Conservation (phyloP, 2,888 invertebrate species). For the Tetrapedia diversipes region DNA sequence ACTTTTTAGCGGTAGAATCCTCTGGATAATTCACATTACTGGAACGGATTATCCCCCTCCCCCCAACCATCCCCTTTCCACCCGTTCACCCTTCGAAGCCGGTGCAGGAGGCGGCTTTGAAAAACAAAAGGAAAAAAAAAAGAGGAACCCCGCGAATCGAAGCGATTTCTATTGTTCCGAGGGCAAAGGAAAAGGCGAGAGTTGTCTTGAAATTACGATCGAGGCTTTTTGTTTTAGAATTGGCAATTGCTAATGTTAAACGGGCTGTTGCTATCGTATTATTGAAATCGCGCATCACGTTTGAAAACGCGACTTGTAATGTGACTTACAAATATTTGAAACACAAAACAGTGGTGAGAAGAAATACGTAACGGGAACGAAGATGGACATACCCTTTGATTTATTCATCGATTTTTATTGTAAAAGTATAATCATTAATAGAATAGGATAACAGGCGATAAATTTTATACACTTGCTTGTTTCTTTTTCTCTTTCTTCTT, state of each 20-base stretch:
- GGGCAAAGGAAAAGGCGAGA: background rate
- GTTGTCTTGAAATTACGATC: background rate
- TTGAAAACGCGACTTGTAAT: too few relatives aligned
- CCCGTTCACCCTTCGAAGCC: background rate
- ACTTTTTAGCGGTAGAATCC: slow-evolving; percentile 45
- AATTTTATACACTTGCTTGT: background rate
- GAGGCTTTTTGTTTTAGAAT: background rate
- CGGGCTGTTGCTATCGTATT: too few relatives aligned
- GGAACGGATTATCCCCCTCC: slow-evolving; percentile 36
- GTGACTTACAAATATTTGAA: too few relatives aligned
- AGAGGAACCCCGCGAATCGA: background rate
- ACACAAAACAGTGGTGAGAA: background rate
- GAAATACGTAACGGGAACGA: background rate
- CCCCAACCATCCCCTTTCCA: background rate
- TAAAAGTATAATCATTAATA: slow-evolving; percentile 43
- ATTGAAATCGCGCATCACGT: too few relatives aligned
- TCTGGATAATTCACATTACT: slow-evolving; percentile 51
- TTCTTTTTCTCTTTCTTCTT: background rate
- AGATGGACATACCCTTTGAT: background rate
- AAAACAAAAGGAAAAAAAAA: background rate
- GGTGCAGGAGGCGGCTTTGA: too few relatives aligned
- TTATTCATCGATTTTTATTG: slow-evolving; percentile 39
- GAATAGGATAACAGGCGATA: background rate
- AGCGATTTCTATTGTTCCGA: background rate
- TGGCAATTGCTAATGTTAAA: too few relatives aligned